A percentile compares a stretch with the other conserved stretches of the same genome.
phyloP scores from a whole-genome alignment of 1,140 invertebrate species.

The Cydia pomonella region DNA sequence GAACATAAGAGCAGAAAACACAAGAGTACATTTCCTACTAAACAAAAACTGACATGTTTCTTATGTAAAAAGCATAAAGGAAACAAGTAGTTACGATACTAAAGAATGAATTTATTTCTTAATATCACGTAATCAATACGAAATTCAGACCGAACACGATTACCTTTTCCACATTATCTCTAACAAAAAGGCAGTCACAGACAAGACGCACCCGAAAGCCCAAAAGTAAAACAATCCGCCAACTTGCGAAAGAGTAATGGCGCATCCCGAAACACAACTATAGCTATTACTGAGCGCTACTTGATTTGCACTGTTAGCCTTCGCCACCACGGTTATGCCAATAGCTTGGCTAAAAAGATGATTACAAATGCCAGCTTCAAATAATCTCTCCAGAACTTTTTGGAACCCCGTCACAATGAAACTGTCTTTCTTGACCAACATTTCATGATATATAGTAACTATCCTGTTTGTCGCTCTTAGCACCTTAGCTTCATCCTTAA shows the following conservation, averaged over 20 bases:
- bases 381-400: slow-evolving; percentile 49
- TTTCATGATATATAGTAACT: slow-evolving; percentile 63
- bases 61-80: too few relatives aligned
- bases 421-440: slow-evolving; percentile 60
- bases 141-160: neutral
- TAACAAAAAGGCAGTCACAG: neutral
- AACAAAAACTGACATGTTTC: too few relatives aligned
- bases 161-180: slow-evolving; percentile 9
- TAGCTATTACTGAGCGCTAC: slow-evolving; percentile 63
- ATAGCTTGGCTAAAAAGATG: slow-evolving; percentile 57
- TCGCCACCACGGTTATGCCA: slow-evolving; percentile 53
- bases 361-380: slow-evolving; percentile 63
- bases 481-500: slow-evolving; percentile 60
- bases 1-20: too few relatives aligned
- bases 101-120: too few relatives aligned
- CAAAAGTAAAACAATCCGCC: slow-evolving; percentile 31
- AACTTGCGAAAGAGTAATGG: slow-evolving; percentile 22
- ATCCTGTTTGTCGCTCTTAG: slow-evolving; percentile 52
- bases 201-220: neutral
- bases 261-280: slow-evolving; percentile 46
- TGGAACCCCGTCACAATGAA: slow-evolving; percentile 43
- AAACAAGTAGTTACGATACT: too few relatives aligned
- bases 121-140: too few relatives aligned
- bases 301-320: slow-evolving; percentile 49
- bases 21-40: too few relatives aligned